phyloP scores from a whole-genome alignment of 2,797 vertebrate genomes.

The Cottoperca gobio region DNA sequence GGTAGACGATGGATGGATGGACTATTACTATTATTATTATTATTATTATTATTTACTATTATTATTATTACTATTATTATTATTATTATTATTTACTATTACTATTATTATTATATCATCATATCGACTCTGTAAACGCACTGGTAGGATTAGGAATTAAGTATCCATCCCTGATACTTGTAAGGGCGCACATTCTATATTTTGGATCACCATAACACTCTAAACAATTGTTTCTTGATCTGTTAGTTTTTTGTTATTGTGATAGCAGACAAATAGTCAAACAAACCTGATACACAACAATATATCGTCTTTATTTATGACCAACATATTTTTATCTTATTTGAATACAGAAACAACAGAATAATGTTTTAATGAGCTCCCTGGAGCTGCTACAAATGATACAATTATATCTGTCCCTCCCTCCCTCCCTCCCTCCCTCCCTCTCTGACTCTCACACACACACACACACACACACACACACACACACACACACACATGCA shows the following conservation, averaged over 20 bases:
- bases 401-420: conserved; percentile 26
- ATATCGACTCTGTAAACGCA: background rate
- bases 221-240: background rate
- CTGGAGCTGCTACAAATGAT: conserved; percentile 76
- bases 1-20: too few relatives aligned
- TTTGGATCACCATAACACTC: background rate
- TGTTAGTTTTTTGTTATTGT: background rate
- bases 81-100: too few relatives aligned
- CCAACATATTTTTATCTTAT: conserved; percentile 41
- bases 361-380: conserved; percentile 66
- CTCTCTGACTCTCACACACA: background rate
- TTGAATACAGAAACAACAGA: conserved; percentile 70
- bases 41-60: too few relatives aligned
- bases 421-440: background rate
- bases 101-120: background rate
- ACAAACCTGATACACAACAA: conserved; percentile 63
- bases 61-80: too few relatives aligned
- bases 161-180: background rate
- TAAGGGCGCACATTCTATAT: background rate
- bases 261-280: background rate
- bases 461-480: too few relatives aligned
- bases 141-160: background rate
- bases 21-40: too few relatives aligned
- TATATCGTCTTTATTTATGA: conserved; percentile 72
- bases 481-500: conserved; percentile 10